A percentile compares a stretch with the other conserved stretches of the same genome.
These are phyloP conservation scores for Scleropages formosus DNA, from an alignment of 2,797 vertebrate genomes.

Conservation along the genomic window DNA sequence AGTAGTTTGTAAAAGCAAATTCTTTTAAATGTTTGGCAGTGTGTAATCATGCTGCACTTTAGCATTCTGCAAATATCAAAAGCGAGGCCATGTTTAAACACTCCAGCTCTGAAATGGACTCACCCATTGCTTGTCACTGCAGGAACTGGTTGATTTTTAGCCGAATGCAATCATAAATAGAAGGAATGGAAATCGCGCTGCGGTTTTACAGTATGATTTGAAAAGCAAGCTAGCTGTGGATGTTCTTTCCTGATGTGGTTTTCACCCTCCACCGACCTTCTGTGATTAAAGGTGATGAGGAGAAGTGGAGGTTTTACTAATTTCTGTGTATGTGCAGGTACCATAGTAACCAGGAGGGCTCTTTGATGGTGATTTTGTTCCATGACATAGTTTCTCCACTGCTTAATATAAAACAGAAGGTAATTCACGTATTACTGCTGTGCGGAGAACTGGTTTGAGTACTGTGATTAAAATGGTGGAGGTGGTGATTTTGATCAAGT, in stretches of 20 bases:
- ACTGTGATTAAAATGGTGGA: background rate
- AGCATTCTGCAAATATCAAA: background rate
- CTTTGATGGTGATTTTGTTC: background rate
- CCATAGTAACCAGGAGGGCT: background rate
- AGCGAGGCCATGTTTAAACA: too few species aligned
- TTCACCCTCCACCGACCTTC: background rate
- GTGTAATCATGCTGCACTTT: background rate
- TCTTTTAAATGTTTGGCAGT: background rate
- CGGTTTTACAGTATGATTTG: background rate
- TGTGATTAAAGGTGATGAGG: background rate
- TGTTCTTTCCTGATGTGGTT: background rate
- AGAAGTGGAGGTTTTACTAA: background rate
- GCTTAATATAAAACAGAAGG: background rate
- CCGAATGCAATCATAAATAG: background rate
- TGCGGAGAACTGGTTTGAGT: background rate
- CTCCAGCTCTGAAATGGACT: background rate
- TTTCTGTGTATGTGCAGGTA: background rate
- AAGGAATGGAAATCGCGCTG: background rate
- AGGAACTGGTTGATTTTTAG: background rate
- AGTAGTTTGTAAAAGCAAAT: background rate
- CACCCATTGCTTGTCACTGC: background rate
- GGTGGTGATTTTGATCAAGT: background rate
- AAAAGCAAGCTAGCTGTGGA: background rate
- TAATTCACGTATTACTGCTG: background rate
- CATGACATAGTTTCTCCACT: background rate